Evolutionary conservation across 2,888 invertebrate genomes (phyloP).

Genomic region (Loripinus fragilis): DNA sequence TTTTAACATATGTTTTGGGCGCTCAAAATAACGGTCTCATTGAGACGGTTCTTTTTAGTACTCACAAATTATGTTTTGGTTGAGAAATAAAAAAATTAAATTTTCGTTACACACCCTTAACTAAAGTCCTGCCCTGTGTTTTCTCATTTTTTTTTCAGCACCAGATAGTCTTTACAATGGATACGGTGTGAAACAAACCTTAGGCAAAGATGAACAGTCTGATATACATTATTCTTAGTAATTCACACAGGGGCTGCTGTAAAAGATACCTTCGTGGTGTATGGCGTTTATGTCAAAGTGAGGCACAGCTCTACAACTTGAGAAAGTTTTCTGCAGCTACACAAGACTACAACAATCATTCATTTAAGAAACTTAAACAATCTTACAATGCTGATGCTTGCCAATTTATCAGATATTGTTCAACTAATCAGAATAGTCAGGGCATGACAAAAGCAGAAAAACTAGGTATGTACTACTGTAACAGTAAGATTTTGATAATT

Average conservation of each 20-base stretch:
- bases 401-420: not conserved
- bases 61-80: too few species aligned
- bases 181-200: not conserved
- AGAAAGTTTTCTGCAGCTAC: not conserved
- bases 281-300: not conserved
- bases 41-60: too few species aligned
- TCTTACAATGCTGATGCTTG: not conserved
- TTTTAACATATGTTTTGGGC: too few species aligned
- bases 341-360: not conserved
- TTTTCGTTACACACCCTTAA: too few species aligned
- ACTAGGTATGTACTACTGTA: not conserved
- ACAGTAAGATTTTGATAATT: too few species aligned
- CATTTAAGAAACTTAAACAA: not conserved
- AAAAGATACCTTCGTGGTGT: not conserved
- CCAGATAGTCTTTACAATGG: too few species aligned
- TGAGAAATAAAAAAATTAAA: too few species aligned
- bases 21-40: too few species aligned
- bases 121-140: too few species aligned
- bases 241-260: not conserved
- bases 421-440: not conserved
- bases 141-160: too few species aligned
- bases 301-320: not conserved
- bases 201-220: not conserved
- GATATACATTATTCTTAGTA: not conserved
- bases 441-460: not conserved